Base-by-base conservation (phyloP, 2,797 vertebrate genomes). In the Thunnus albacares region DNA sequence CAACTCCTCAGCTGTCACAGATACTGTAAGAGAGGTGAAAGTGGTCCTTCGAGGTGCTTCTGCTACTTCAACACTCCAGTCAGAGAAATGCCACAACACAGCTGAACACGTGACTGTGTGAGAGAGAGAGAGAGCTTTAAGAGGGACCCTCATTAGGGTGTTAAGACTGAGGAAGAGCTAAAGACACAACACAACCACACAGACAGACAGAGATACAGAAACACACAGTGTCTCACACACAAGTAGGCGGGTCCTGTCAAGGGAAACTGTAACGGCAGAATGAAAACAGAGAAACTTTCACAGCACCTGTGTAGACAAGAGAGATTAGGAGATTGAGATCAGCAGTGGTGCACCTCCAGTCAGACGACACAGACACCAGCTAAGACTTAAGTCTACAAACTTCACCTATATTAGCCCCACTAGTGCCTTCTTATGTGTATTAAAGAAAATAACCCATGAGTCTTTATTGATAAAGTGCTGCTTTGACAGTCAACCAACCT, bases 121-220 rank as follows among this genome's bases (percentile, higher is more conserved):
- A 24, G 41, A 13, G 41, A 13, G 41, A 13, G 41, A 47, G 14
- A 47, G 45, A 18, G 45, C 17, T 47, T 47, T 47, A 5, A 47
- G 47, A 51, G 55, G 30, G 66, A 18, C 73, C 83, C 87, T 79
- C 83, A 83, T 89, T 78, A 83, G 47, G 55, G 24, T 13, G 72
- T 61, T 67, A 61, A 68, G 74, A 68, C 71, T 47, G 55, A 75
- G 83, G 86, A 90, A 89, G 87, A 88, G 81, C 55, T 68, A 68
- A 58, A 88, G 86, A 88, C 88, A 89, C 87, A 92, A 90, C 83
- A 83, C 82, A 79, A 75, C 71, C 79, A 76, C 81, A 85, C 61
- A 79, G 35, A 70, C 75, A 80, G 73, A 83, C 20, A n/a, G 24
- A 71, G 64, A 81, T 38, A 69, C 81, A 79, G 71, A 86, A 63